Conservation (phyloP, 2,888 invertebrate species). For the Cloeon dipterum region DNA sequence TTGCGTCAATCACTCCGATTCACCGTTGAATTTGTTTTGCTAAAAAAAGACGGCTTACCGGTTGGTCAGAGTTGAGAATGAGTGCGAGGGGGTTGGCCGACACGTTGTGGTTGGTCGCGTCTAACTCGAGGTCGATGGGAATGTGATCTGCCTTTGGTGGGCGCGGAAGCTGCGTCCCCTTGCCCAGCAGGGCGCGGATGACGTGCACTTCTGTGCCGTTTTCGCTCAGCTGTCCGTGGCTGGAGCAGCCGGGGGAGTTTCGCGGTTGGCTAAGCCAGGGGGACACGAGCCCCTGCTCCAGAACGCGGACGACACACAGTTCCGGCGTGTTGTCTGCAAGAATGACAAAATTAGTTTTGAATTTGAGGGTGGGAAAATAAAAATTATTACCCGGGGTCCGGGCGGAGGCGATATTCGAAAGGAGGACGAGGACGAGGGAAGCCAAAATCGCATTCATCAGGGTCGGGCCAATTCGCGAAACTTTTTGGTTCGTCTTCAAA, state of each 20-base stretch:
- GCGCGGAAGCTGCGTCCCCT: constrained; percentile 27
- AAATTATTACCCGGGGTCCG: no score
- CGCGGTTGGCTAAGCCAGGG: constrained; percentile 8
- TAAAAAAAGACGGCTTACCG: constrained; percentile 5
- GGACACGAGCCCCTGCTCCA: constrained; percentile 9
- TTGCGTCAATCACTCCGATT: no score
- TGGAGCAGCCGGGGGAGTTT: constrained; percentile 7
- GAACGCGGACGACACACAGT: constrained; percentile 8
- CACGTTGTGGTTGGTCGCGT: constrained; percentile 1
- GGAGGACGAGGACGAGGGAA: no score
- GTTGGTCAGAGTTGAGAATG: constrained; percentile 7
- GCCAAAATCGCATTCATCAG: no score
- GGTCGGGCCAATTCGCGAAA: no score
- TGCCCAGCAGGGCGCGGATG: constrained; percentile 4
- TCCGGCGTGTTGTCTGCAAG: constrained; percentile 7
- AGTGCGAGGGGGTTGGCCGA: constrained; percentile 5
- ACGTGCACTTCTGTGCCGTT: constrained; percentile 5
- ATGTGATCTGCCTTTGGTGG: constrained; percentile 22
- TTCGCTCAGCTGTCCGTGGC: constrained; percentile 2
- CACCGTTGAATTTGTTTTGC: no score
- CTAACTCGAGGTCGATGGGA: constrained; percentile 1
- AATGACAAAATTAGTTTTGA: no score
- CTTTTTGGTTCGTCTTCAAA: no score
- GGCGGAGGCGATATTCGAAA: no score
- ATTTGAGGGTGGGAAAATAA: no score